Percentiles rank a stretch among this genome's conserved stretches.
These are phyloP conservation scores for Acropora tenuis DNA, from an alignment of 64 coral and sea anemone species.

Conservation along the genomic window DNA sequence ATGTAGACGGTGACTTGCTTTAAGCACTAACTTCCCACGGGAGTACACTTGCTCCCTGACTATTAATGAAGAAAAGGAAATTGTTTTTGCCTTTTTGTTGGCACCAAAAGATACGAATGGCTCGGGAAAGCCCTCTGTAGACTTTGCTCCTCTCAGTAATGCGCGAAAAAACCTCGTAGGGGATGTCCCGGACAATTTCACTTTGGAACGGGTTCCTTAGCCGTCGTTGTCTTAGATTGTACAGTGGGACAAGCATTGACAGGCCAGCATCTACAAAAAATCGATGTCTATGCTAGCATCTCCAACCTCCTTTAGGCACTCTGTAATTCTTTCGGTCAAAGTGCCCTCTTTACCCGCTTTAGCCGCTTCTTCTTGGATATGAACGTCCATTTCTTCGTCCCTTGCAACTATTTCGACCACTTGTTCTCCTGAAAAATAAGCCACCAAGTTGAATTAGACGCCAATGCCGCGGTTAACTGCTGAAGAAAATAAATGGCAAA, in stretches of 20 bases:
- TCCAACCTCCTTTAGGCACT: background rate
- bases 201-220: slow-evolving; percentile 5
- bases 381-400: background rate
- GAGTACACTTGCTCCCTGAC: no score
- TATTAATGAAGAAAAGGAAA: slow-evolving; percentile 19
- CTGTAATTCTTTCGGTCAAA: background rate
- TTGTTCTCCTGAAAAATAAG: background rate
- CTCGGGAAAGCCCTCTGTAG: slow-evolving; percentile 35
- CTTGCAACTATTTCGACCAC: background rate
- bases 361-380: no score
- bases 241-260: background rate
- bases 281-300: background rate
- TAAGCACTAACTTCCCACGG: no score
- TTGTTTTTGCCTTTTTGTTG: slow-evolving; percentile 23
- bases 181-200: background rate
- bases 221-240: slow-evolving; percentile 26
- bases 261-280: slow-evolving; percentile 10
- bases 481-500: slow-evolving; percentile 39
- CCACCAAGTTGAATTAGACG: background rate
- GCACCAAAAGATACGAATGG: slow-evolving; percentile 19
- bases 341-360: background rate
- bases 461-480: background rate
- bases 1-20: no score
- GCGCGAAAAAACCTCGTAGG: slow-evolving; percentile 14
- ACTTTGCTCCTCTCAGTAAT: background rate